phyloP scores from a whole-genome alignment of 2,113 vertebrate species.

The Neolamprologus longior region DNA sequence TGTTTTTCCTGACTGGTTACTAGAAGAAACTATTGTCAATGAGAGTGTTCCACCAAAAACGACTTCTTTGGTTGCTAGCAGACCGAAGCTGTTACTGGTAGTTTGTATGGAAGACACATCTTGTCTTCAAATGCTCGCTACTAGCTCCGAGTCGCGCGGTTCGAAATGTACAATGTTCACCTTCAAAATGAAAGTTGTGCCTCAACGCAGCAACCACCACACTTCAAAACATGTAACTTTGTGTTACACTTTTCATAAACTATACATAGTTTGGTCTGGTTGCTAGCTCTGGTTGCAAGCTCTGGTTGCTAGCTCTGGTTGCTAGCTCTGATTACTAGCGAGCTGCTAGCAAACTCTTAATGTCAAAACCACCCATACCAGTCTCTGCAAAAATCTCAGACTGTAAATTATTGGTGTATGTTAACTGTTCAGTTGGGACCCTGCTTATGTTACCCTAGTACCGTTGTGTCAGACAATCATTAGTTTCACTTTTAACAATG shows the following conservation, averaged over 20 bases:
- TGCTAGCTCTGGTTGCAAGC: not conserved
- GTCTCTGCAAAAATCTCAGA: not conserved
- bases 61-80: not conserved
- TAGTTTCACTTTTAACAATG: not conserved
- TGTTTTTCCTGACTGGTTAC: not conserved
- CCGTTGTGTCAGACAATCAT: not conserved
- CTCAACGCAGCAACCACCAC: not conserved
- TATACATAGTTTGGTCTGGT: not conserved
- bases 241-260: not conserved
- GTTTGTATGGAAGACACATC: not conserved
- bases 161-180: not conserved
- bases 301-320: not conserved
- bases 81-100: not conserved
- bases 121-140: not conserved
- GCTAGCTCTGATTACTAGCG: not conserved
- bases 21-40: not conserved
- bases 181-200: not conserved
- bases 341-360: not conserved
- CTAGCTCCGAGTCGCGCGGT: fast-evolving
- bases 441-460: not conserved
- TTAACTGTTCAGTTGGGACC: not conserved
- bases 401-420: not conserved
- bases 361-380: not conserved
- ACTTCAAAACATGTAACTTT: not conserved
- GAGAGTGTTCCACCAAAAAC: not conserved